Base-by-base conservation (phyloP, 2,113 vertebrate species). In the Apeltes quadracus region DNA sequence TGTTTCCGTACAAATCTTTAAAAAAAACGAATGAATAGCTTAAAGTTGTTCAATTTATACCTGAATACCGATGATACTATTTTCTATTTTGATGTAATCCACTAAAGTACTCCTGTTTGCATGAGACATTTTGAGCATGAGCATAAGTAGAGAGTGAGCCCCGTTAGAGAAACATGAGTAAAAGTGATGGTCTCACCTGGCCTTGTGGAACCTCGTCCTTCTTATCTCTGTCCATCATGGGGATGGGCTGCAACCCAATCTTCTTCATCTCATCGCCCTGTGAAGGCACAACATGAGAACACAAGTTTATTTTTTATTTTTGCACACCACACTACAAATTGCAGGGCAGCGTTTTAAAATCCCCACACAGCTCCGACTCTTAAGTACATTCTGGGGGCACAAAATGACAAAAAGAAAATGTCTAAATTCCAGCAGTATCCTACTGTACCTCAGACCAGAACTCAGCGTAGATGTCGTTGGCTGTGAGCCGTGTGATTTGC, bases 221-320 rank as follows among this genome's bases (percentile, higher is more conserved):
- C 84, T 98, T 99, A 85, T 98, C 97, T 92, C 97, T 91, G 93
- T 99, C 98, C 98, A 99, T 98, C 98, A 99, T 99, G 0, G 97
- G 94, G 44, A 98, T 98, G 1, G 98, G 97, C 22, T 98, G 96
- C 65, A 97, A 94, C 48, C 98, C 98, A n/a, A 97, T 91, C 89
- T 98, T 98, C 91, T 98, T 99, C 97, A 99, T 97, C 85, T 99
- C 97, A 80, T 99, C 97, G 0, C 98, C 98, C 97, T 99, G 76
- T 16, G 73, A 39, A 51, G 38, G 48, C 72, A 50, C 15, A 48
- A 46, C 51, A 48, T 1, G 72, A 75, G 39, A 27, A 54, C 3
- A 79, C 32, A 25, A 68, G n/a, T 20, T 2, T 15, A 18, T 12
- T 1, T 59, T 76, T 56, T 69, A 59, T 66, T 57, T 51, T 54